Evolutionary conservation across 2,113 vertebrate genomes (phyloP).

Genomic region (Galemys pyrenaicus): DNA sequence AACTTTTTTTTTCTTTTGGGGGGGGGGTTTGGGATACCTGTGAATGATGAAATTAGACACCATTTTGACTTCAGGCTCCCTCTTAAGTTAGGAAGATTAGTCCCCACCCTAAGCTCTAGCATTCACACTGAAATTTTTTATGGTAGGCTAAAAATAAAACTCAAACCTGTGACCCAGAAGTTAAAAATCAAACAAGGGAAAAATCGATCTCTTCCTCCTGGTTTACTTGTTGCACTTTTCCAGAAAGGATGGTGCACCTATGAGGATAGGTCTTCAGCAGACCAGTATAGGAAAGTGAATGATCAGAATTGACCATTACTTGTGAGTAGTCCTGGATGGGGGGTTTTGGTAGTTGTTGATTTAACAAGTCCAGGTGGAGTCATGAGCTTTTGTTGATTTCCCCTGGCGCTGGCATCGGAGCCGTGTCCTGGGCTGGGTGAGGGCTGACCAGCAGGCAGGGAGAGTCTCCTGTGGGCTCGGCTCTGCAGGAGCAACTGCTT

Average conservation of each 20-base stretch:
- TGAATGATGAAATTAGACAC: background rate
- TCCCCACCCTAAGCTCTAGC: background rate
- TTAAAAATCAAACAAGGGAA: conserved; percentile 23
- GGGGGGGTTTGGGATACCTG: background rate
- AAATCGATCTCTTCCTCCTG: background rate
- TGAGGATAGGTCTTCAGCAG: background rate
- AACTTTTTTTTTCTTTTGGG: background rate
- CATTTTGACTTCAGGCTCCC: background rate
- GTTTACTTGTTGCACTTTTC: background rate
- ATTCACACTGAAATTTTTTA: background rate
- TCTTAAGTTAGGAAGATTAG: background rate
- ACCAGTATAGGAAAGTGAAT: background rate
- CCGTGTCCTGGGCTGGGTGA: background rate
- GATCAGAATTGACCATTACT: background rate
- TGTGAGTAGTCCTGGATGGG: background rate
- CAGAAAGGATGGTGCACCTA: background rate
- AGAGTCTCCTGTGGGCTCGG: background rate
- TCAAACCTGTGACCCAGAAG: background rate
- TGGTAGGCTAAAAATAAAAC: conserved; percentile 20
- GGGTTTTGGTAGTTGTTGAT: background rate
- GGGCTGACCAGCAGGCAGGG: too few relatives aligned
- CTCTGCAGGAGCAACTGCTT: background rate
- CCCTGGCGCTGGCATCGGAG: background rate
- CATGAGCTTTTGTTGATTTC: background rate
- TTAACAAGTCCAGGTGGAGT: background rate